Percentiles rank a stretch among this genome's conserved stretches.
These are phyloP conservation scores for Cenopis cana DNA, from an alignment of 2,888 invertebrate species.

Conservation along the genomic window DNA sequence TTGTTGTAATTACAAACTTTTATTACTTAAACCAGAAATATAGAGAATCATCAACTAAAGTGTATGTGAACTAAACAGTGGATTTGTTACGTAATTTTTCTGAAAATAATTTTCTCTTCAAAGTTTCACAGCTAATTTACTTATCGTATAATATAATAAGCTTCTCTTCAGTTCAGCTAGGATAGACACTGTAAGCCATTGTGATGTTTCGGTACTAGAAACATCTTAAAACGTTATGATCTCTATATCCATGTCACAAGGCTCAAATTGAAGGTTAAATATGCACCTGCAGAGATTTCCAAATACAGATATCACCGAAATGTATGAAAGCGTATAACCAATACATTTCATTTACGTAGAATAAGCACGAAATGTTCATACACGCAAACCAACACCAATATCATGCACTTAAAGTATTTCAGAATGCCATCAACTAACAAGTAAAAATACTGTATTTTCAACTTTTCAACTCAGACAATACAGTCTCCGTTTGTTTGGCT, in stretches of 20 bases:
- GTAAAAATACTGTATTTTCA: neutral
- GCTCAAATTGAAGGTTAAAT: neutral
- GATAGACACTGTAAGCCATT: neutral
- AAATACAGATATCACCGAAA: slow-evolving; percentile 10
- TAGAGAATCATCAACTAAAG: too few relatives aligned
- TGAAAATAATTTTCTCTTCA: too few relatives aligned
- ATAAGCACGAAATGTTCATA: slow-evolving; percentile 16
- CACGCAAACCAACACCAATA: slow-evolving; percentile 16
- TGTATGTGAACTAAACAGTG: too few relatives aligned
- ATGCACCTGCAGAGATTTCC: slow-evolving; percentile 9
- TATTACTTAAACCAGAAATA: too few relatives aligned
- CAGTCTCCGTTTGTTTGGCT: neutral
- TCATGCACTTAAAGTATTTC: neutral
- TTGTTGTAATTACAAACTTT: too few relatives aligned
- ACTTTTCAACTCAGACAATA: neutral
- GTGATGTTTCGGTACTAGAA: neutral
- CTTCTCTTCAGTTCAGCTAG: neutral
- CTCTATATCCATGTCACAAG: neutral
- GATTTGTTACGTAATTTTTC: too few relatives aligned
- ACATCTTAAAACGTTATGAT: neutral
- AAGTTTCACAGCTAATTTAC: too few relatives aligned
- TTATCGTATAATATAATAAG: neutral
- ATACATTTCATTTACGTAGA: slow-evolving; percentile 18
- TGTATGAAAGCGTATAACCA: slow-evolving; percentile 17
- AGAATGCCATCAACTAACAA: neutral